Percentiles rank a stretch among this genome's conserved stretches.
Evolutionary conservation across 2,113 vertebrate genomes (phyloP).

Genomic region (Sinosuthora webbiana): DNA sequence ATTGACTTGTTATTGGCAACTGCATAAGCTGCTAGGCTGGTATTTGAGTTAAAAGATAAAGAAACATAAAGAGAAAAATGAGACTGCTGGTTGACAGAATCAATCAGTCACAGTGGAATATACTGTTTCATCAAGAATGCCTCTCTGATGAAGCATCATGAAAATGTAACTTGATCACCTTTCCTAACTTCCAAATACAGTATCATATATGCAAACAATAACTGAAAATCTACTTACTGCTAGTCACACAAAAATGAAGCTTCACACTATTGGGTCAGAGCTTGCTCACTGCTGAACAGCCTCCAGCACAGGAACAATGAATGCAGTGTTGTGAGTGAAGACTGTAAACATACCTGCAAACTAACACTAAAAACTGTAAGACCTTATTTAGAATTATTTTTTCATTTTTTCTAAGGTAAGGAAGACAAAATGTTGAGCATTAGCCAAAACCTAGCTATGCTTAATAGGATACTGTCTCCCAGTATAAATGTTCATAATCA

Average conservation of each 20-base stretch:
- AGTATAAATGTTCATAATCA: not conserved
- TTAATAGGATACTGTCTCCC: not conserved
- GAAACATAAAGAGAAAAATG: not conserved
- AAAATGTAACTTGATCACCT: not conserved
- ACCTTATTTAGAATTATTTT: not conserved
- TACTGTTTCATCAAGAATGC: not conserved
- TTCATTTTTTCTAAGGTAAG: not conserved
- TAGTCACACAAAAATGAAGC: not conserved
- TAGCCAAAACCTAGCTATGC: not conserved
- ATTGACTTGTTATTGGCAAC: not conserved
- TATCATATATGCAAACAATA: not conserved
- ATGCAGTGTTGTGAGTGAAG: not conserved
- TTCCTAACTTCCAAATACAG: not conserved
- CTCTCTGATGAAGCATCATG: not conserved
- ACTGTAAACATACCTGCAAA: not conserved
- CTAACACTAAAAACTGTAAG: not conserved
- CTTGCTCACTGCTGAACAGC: not conserved
- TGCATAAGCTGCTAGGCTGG: not conserved
- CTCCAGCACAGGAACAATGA: not conserved
- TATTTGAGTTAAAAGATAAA: not conserved
- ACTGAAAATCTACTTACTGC: not conserved
- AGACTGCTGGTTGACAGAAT: not conserved
- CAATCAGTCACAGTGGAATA: not conserved
- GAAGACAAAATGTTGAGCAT: not conserved
- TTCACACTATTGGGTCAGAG: not conserved